These are phyloP conservation scores for Diaperis boleti DNA, from an alignment of 2,888 invertebrate genomes.

Conservation along the genomic window DNA sequence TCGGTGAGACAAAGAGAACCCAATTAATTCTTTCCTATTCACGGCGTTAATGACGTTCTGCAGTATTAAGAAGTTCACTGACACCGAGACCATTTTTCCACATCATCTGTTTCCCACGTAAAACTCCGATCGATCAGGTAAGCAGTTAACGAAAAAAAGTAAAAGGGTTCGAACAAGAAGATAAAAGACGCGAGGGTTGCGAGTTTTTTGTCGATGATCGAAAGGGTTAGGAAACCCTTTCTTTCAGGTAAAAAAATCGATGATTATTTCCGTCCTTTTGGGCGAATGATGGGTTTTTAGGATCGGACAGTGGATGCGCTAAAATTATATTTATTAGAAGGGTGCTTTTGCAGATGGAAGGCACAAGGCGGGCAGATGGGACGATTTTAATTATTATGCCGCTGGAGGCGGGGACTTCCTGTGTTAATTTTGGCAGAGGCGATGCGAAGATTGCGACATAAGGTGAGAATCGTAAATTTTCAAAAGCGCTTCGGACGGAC, in stretches of 20 bases:
- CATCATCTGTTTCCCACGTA: slow-evolving; percentile 39
- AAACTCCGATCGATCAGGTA: slow-evolving; percentile 34
- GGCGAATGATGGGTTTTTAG: slow-evolving; percentile 3
- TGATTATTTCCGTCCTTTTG: slow-evolving; percentile 23
- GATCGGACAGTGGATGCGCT: neutral
- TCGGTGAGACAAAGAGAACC: slow-evolving; percentile 32
- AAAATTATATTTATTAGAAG: slow-evolving; percentile 13
- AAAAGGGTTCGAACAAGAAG: slow-evolving; percentile 31
- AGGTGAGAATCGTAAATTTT: too few relatives aligned
- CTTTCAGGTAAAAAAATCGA: slow-evolving; percentile 23
- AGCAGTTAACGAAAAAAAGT: slow-evolving; percentile 13
- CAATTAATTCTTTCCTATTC: slow-evolving; percentile 36
- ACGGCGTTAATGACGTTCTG: slow-evolving; percentile 33
- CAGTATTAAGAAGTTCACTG: slow-evolving; percentile 38
- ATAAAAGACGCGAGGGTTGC: slow-evolving; percentile 18
- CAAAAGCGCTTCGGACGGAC: too few relatives aligned
- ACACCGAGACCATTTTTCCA: slow-evolving; percentile 32
- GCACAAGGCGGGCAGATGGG: neutral
- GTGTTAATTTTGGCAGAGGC: too few relatives aligned
- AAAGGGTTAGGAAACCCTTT: slow-evolving; percentile 32
- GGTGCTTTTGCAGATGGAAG: neutral
- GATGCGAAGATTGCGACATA: too few relatives aligned
- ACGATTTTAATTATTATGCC: too few relatives aligned
- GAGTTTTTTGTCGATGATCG: slow-evolving; percentile 30
- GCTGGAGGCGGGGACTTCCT: too few relatives aligned